Evolutionary conservation across 2,888 invertebrate genomes (phyloP).

Genomic region (Adelphocoris suturalis): DNA sequence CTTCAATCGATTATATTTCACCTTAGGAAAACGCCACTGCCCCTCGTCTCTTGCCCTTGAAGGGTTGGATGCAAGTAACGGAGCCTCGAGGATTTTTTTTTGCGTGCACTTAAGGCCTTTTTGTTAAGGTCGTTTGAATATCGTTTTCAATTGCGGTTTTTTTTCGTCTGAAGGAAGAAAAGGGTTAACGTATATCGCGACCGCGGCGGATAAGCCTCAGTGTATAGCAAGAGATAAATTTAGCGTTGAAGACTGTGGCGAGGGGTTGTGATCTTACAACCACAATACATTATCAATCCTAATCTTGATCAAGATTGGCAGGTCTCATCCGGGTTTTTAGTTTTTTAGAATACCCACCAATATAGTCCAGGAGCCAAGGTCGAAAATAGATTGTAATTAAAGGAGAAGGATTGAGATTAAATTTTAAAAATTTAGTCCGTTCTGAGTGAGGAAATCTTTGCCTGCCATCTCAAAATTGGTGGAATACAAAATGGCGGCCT

Average conservation of each 20-base stretch:
- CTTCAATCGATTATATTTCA: constrained; percentile 50
- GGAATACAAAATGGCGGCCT: no score
- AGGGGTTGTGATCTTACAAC: no score
- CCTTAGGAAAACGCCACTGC: constrained; percentile 4
- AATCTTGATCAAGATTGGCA: no score
- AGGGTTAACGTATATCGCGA: constrained; percentile 10
- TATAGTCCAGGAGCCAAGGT: no score
- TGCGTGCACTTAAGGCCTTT: constrained; percentile 35
- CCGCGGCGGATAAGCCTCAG: neutral
- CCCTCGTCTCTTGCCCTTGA: neutral
- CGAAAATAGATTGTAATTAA: no score
- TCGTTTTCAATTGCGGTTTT: constrained; percentile 40
- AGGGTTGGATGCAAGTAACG: constrained; percentile 41
- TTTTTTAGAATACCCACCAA: no score
- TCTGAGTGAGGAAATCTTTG: no score
- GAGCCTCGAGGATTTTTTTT: constrained; percentile 31
- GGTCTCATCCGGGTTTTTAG: no score
- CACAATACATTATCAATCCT: no score
- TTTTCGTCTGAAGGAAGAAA: neutral
- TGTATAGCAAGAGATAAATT: neutral
- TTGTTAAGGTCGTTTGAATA: constrained; percentile 33
- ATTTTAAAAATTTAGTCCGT: no score
- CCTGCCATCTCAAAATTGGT: no score
- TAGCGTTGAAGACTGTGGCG: neutral
- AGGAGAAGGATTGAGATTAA: no score